Conservation (phyloP, 2,888 invertebrate species). For the Drosophila acutilabella region DNA sequence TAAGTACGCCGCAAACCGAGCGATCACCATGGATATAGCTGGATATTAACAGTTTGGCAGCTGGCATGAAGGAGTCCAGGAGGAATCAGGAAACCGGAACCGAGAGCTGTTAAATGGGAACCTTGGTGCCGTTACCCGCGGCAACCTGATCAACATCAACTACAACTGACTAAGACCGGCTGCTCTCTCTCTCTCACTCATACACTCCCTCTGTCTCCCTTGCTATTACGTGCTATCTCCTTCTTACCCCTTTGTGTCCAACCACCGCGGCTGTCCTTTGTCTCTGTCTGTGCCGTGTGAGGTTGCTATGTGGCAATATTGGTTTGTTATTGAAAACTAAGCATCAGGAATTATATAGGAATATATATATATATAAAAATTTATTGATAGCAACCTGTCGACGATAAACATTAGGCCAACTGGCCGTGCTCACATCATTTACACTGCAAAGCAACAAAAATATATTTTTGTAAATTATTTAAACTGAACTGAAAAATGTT, state of each 20-base stretch:
- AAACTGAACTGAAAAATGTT: too few relatives aligned
- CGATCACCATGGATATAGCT: conserved; percentile 56
- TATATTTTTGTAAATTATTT: too few relatives aligned
- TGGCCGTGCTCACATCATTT: conserved; percentile 40
- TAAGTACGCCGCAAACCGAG: conserved; percentile 3
- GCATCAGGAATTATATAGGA: conserved; percentile 44
- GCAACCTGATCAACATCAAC: conserved; percentile 53
- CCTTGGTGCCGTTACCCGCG: conserved; percentile 30
- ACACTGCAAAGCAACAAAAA: conserved; percentile 1
- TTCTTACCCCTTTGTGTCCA: neutral
- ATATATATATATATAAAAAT: conserved; percentile 18
- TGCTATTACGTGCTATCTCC: too few relatives aligned
- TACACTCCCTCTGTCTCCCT: neutral
- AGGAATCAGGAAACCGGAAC: too few relatives aligned
- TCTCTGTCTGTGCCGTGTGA: conserved; percentile 5
- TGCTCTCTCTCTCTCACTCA: neutral
- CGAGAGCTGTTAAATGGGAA: too few relatives aligned
- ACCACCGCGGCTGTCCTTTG: neutral
- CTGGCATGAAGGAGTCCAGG: too few relatives aligned
- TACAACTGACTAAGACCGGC: conserved; percentile 10
- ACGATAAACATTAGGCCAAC: conserved; percentile 16
- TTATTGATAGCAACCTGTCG: conserved; percentile 76
- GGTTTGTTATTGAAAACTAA: conserved; percentile 79
- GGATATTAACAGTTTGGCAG: neutral
- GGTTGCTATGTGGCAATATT: conserved; percentile 61